Evolutionary conservation across 1,140 invertebrate genomes (phyloP).

Genomic region (Teleogryllus occipitalis): DNA sequence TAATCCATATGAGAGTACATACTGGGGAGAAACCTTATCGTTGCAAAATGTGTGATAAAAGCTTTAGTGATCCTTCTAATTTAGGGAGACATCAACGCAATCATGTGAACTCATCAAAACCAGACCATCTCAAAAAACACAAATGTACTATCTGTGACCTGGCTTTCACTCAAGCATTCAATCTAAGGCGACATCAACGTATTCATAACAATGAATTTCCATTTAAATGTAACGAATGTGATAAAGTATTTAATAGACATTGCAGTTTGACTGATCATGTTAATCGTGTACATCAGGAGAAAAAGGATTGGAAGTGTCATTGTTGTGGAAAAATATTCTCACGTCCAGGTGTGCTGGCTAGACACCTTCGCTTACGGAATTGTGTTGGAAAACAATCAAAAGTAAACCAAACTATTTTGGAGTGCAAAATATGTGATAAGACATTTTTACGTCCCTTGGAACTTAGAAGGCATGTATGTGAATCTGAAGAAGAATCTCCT

Average conservation of each 20-base stretch:
- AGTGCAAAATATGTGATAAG: not conserved
- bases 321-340: not conserved
- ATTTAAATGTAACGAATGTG: not conserved
- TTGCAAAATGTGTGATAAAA: not conserved
- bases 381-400: not conserved
- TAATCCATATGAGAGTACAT: not conserved
- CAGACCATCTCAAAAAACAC: not conserved
- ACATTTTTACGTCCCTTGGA: not conserved
- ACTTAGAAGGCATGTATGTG: not conserved
- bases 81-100: not conserved
- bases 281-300: not conserved
- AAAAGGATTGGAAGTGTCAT: not conserved
- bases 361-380: not conserved
- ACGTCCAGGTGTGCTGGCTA: not conserved
- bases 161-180: not conserved
- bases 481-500: not conserved
- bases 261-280: not conserved
- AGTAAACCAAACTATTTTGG: not conserved
- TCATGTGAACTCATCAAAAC: not conserved
- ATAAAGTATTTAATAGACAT: not conserved
- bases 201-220: not conserved
- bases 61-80: not conserved
- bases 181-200: not conserved
- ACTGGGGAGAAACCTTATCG: not conserved
- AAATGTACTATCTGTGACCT: not conserved